Conservation (phyloP, 2,113 vertebrate genomes). For the Phaethon lepturus region DNA sequence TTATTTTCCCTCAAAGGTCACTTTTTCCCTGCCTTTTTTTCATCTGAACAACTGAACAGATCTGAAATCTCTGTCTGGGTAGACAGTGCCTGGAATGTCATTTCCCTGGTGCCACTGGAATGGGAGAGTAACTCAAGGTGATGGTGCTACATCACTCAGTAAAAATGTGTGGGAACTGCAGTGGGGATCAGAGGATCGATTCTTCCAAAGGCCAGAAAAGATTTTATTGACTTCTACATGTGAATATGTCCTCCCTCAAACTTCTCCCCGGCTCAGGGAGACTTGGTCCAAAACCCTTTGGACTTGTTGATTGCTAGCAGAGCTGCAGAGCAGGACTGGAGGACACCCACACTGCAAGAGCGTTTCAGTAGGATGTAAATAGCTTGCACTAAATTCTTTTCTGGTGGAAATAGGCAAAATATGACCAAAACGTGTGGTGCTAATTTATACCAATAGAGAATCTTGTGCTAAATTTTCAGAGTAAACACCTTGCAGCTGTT, state of each 20-base stretch:
- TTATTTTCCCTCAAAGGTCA: background rate
- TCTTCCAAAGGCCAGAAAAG: background rate
- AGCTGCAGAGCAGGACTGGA: background rate
- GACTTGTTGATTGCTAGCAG: background rate
- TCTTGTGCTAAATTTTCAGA: constrained; percentile 29
- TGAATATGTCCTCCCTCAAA: background rate
- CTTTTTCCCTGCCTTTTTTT: background rate
- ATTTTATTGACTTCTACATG: background rate
- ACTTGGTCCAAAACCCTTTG: background rate
- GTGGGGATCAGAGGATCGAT: background rate
- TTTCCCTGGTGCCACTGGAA: background rate
- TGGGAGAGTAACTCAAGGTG: background rate
- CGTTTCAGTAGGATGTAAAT: background rate
- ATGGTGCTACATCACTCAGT: background rate
- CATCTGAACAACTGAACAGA: background rate
- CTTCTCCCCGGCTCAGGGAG: background rate
- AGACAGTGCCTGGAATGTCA: background rate
- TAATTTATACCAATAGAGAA: constrained; percentile 21
- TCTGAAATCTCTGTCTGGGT: background rate
- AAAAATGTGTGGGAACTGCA: background rate
- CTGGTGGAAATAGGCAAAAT: constrained; percentile 16
- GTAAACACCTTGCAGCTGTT: constrained; percentile 53
- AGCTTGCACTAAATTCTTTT: constrained; percentile 17
- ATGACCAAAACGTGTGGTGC: background rate
- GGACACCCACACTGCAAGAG: background rate